Evolutionary conservation across 2,113 vertebrate genomes (phyloP).

Genomic region (Colaptes auratus): DNA sequence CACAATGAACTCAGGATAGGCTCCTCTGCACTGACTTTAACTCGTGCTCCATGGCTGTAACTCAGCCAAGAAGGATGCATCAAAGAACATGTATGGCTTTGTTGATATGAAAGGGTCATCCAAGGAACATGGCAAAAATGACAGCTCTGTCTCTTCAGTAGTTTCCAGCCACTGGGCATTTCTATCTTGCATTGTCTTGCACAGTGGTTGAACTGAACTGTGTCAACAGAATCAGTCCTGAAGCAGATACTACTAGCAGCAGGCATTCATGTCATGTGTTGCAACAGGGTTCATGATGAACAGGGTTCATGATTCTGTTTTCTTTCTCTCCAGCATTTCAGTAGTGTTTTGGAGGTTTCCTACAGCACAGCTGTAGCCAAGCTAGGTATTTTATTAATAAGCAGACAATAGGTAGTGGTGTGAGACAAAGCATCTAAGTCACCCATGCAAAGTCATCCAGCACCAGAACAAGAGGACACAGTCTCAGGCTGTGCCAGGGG

Average conservation of each 20-base stretch:
- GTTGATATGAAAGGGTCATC: not conserved
- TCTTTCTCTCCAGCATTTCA: not conserved
- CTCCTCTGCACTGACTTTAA: not conserved
- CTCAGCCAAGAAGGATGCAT: not conserved
- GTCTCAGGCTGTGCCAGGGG: no score
- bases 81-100: not conserved
- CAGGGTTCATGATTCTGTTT: not conserved
- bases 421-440: not conserved
- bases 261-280: fast-evolving
- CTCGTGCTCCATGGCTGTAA: not conserved
- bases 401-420: not conserved
- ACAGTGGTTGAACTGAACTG: not conserved
- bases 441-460: not conserved
- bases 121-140: not conserved
- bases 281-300: not conserved
- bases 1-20: not conserved
- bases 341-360: not conserved
- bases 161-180: not conserved
- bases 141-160: not conserved
- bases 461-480: no score
- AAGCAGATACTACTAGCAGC: not conserved
- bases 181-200: not conserved
- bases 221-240: not conserved
- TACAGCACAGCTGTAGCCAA: not conserved
- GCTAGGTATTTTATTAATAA: not conserved